Conservation (phyloP, 2,888 invertebrate species). For the Athetis lepigone region DNA sequence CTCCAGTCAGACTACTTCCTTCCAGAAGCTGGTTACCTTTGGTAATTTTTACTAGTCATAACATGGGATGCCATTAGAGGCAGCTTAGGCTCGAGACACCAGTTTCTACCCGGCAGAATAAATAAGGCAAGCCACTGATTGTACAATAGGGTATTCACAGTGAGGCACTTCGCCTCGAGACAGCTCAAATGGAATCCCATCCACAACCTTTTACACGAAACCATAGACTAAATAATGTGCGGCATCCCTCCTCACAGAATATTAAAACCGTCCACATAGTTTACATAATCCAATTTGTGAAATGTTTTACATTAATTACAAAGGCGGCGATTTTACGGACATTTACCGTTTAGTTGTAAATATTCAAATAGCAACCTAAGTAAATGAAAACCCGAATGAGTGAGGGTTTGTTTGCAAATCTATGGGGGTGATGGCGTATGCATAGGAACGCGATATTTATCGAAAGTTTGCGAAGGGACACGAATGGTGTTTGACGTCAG, state of each 20-base stretch:
- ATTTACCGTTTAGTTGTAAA: conserved; percentile 75
- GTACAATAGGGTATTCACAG: too few species aligned
- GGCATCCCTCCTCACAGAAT: conserved; percentile 52
- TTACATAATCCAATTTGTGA: conserved; percentile 80
- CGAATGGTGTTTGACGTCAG: conserved; percentile 51
- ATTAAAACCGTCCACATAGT: conserved; percentile 75
- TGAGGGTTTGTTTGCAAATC: conserved; percentile 49
- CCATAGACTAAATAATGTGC: conserved; percentile 35
- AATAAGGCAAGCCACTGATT: too few species aligned
- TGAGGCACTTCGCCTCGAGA: too few species aligned
- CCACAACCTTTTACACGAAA: conserved; percentile 22
- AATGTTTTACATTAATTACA: conserved; percentile 79
- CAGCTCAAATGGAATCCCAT: too few species aligned
- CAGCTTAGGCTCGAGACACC: too few species aligned
- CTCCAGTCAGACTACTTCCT: too few species aligned
- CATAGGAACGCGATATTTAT: conserved; percentile 67
- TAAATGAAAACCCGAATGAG: conserved; percentile 74
- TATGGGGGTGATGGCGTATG: conserved; percentile 56
- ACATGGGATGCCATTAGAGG: too few species aligned
- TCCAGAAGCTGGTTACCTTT: too few species aligned
- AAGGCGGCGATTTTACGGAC: conserved; percentile 75
- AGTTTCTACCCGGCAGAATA: too few species aligned
- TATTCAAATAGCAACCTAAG: conserved; percentile 82
- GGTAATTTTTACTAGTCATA: too few species aligned
- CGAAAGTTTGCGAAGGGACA: conserved; percentile 64